These are phyloP conservation scores for Sebastolobus alascanus DNA, from an alignment of 2,797 vertebrate genomes.

Conservation along the genomic window DNA sequence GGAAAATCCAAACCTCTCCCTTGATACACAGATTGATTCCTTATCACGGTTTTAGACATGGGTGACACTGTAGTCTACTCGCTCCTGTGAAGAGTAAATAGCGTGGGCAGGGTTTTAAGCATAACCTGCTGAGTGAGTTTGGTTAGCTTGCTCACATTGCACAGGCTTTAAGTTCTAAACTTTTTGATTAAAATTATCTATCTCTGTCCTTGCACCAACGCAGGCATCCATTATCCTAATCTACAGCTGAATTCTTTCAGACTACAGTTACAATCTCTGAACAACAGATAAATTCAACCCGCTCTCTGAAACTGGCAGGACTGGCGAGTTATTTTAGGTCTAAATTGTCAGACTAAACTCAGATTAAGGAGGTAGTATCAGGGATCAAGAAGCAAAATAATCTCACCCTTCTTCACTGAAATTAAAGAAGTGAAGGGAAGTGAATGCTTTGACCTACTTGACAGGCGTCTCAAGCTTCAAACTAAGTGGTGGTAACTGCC, in stretches of 20 bases:
- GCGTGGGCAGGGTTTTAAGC: not conserved
- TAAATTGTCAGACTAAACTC: not conserved
- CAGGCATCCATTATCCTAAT: not conserved
- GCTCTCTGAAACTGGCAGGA: not conserved
- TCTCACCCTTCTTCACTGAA: not conserved
- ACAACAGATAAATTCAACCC: not conserved
- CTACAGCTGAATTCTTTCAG: not conserved
- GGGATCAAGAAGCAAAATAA: not conserved
- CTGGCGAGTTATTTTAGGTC: fast-evolving
- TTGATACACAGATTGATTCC: not conserved
- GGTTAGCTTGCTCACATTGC: not conserved
- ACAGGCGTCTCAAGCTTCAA: not conserved
- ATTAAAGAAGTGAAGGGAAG: not conserved
- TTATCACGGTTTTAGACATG: not conserved
- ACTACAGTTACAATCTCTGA: not conserved
- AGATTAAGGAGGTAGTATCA: not conserved
- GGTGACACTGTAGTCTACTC: not conserved
- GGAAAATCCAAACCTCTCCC: not conserved
- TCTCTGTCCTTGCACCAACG: not conserved
- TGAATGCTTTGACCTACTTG: not conserved
- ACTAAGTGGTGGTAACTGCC: not conserved
- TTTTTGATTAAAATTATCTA: not conserved
- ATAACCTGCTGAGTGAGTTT: no score
- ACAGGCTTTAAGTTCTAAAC: not conserved
- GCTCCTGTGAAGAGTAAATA: not conserved